Conservation (phyloP, 2,113 vertebrate genomes). For the Pica pica region DNA sequence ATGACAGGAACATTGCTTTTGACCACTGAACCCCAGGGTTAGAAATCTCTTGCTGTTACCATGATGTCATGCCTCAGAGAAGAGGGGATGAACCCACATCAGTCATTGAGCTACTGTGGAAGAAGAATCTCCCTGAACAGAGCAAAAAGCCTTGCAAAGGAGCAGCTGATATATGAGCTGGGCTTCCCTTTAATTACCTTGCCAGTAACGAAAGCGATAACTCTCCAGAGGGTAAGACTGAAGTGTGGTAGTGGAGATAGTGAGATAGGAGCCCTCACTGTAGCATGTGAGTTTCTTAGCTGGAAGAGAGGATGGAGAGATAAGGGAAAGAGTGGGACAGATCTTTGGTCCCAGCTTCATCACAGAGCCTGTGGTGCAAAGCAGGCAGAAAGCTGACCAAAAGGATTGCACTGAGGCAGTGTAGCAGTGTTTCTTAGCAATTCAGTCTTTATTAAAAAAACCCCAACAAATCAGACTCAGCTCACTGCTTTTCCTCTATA, state of each 20-base stretch:
- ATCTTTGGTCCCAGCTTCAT: not conserved
- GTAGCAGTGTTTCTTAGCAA: not conserved
- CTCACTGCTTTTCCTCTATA: not conserved
- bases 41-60: not conserved
- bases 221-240: not conserved
- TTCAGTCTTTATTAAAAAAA: not conserved
- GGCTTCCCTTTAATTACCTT: not conserved
- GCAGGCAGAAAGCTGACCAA: not conserved
- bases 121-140: not conserved
- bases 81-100: not conserved
- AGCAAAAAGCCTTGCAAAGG: not conserved
- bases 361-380: not conserved
- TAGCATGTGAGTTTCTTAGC: not conserved
- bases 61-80: not conserved
- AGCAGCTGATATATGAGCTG: not conserved
- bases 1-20: not conserved
- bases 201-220: not conserved
- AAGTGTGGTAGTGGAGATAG: not conserved
- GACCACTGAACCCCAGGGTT: not conserved
- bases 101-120: fast-evolving
- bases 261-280: not conserved
- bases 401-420: not conserved
- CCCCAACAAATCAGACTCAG: not conserved
- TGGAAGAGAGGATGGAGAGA: not conserved
- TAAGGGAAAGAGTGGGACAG: not conserved